These are phyloP conservation scores for Liodrosophila aerea DNA, from an alignment of 2,888 invertebrate species.

Conservation along the genomic window DNA sequence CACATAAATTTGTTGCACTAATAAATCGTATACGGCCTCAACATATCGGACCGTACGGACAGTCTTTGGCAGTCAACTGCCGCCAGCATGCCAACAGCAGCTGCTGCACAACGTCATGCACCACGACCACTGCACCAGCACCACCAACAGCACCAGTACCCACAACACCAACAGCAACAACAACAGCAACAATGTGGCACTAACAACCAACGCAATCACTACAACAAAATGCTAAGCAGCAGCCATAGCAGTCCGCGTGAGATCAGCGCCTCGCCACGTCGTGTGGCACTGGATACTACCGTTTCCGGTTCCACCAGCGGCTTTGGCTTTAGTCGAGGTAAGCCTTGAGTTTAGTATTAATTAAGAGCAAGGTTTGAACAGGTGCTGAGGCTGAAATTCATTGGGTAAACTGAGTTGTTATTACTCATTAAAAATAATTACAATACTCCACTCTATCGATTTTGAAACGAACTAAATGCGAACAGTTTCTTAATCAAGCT, in stretches of 20 bases:
- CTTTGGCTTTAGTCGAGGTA: slow-evolving; percentile 81
- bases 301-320: slow-evolving; percentile 80
- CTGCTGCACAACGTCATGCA: slow-evolving; percentile 58
- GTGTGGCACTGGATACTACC: slow-evolving; percentile 79
- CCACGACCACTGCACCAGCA: slow-evolving; percentile 53
- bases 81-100: slow-evolving; percentile 66
- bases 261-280: slow-evolving; percentile 75
- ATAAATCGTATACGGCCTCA: slow-evolving; percentile 61
- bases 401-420: too few species aligned
- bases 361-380: too few species aligned
- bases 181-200: slow-evolving; percentile 25
- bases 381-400: too few species aligned
- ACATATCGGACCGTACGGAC: slow-evolving; percentile 80
- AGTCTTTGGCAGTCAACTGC: slow-evolving; percentile 79
- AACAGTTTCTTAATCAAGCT: too few species aligned
- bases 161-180: slow-evolving; percentile 32
- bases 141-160: slow-evolving; percentile 33
- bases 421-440: too few species aligned
- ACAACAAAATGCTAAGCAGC: slow-evolving; percentile 63
- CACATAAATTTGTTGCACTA: slow-evolving; percentile 22
- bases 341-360: slow-evolving; percentile 26
- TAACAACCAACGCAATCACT: slow-evolving; percentile 10
- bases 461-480: too few species aligned
- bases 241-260: slow-evolving; percentile 72
- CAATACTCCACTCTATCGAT: too few species aligned